Percentiles rank a stretch among this genome's conserved stretches.
Evolutionary conservation across 2,113 vertebrate species (phyloP).

Genomic region (Caracal caracal): DNA sequence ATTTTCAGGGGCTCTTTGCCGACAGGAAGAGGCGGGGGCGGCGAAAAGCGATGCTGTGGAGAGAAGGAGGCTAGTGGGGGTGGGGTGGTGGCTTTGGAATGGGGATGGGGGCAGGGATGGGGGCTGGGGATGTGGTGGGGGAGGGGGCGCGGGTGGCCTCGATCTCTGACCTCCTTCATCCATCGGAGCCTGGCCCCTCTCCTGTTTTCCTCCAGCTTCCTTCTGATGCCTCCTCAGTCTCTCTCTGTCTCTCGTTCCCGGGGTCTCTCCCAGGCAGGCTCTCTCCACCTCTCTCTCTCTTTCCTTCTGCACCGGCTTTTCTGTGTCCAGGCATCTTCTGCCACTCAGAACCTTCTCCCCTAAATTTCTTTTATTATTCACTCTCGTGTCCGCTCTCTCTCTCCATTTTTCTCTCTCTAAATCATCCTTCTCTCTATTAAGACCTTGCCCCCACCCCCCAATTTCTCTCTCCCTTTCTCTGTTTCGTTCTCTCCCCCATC

Average conservation of each 20-base stretch:
- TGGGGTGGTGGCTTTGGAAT: conserved; percentile 71
- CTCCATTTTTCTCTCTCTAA: neutral
- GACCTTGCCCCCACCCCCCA: neutral
- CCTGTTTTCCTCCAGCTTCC: neutral
- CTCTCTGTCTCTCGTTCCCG: neutral
- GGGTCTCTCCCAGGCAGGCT: conserved; percentile 3
- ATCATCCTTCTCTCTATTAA: neutral
- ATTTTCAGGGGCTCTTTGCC: neutral
- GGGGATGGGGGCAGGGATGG: conserved; percentile 63
- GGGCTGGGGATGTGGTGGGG: conserved; percentile 3
- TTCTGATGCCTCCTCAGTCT: neutral
- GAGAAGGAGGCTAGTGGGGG: conserved; percentile 77
- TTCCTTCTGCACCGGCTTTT: neutral
- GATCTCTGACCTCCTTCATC: neutral
- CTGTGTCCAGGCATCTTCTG: neutral
- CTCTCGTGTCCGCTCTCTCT: neutral
- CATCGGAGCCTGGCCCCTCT: neutral
- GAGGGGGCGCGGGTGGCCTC: neutral
- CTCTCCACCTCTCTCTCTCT: neutral
- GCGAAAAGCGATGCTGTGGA: conserved; percentile 72
- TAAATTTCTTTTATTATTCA: neutral
- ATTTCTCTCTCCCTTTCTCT: neutral
- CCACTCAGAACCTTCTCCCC: neutral
- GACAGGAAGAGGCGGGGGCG: conserved; percentile 81
- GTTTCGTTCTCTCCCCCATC: neutral